Evolutionary conservation across 2,888 invertebrate species (phyloP).

Genomic region (Euclidia mi): DNA sequence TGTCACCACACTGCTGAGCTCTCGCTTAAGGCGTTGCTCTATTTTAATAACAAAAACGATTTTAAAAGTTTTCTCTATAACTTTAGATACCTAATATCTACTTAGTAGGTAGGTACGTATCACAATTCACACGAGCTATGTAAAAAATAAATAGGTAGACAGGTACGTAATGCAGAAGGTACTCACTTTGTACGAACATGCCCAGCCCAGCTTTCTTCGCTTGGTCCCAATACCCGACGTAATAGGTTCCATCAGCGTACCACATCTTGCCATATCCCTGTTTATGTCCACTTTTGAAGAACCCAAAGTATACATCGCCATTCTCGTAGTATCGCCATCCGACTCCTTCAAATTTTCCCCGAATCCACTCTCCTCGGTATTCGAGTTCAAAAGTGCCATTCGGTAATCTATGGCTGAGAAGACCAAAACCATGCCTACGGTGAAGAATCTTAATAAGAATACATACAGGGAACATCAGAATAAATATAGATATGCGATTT

Average conservation of each 20-base stretch:
- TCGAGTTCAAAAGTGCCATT: slow-evolving; percentile 81
- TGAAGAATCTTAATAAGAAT: not conserved
- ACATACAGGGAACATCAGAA: too few species aligned
- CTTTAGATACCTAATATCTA: too few species aligned
- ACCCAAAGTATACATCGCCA: slow-evolving; percentile 91
- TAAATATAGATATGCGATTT: too few species aligned
- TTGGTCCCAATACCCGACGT: slow-evolving; percentile 91
- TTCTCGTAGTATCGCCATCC: slow-evolving; percentile 90
- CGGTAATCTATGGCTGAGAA: slow-evolving; percentile 76
- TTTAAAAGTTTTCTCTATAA: too few species aligned
- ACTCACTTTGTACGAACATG: slow-evolving; percentile 86
- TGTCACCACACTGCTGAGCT: too few species aligned
- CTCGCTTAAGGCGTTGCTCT: too few species aligned
- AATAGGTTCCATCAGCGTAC: slow-evolving; percentile 90
- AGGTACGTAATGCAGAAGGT: too few species aligned
- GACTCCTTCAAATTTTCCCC: slow-evolving; percentile 89
- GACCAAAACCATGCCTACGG: slow-evolving; percentile 90
- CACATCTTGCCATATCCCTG: slow-evolving; percentile 91
- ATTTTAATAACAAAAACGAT: too few species aligned
- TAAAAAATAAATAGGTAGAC: too few species aligned
- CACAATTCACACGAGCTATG: too few species aligned
- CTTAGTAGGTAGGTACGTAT: too few species aligned
- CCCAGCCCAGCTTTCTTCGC: slow-evolving; percentile 86
- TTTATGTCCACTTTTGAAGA: slow-evolving; percentile 82
- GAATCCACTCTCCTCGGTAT: slow-evolving; percentile 91